phyloP scores from a whole-genome alignment of 2,113 vertebrate genomes.

The Corythornis madagascariensis region DNA sequence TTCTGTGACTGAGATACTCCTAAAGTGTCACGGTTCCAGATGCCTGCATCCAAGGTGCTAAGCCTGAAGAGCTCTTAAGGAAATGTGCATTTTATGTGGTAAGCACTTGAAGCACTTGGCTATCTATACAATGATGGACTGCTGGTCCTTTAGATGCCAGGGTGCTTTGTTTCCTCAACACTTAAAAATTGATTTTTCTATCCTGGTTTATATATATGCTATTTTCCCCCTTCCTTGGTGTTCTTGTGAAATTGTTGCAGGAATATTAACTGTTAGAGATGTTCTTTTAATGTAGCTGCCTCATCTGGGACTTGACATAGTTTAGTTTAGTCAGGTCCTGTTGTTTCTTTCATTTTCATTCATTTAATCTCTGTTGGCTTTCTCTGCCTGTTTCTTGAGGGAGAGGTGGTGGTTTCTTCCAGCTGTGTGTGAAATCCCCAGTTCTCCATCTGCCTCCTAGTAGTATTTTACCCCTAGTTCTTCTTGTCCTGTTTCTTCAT shows the following conservation, averaged over 20 bases:
- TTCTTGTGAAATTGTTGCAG: background rate
- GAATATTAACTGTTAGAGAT: background rate
- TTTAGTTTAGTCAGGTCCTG: background rate
- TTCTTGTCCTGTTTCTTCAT: background rate
- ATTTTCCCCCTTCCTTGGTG: background rate
- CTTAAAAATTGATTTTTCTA: background rate
- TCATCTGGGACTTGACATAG: background rate
- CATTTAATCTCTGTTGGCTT: background rate
- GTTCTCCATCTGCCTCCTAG: background rate
- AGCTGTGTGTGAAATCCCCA: background rate
- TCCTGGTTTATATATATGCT: background rate
- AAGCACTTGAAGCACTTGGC: background rate
- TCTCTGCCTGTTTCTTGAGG: background rate
- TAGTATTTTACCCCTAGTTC: background rate
- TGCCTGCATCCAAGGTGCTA: background rate
- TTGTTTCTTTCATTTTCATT: background rate
- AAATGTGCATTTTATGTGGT: rapidly evolving
- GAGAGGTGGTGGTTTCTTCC: background rate
- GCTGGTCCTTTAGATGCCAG: background rate
- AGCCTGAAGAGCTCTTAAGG: background rate
- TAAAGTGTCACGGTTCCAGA: background rate
- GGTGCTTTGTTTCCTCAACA: rapidly evolving
- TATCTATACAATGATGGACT: too few species aligned
- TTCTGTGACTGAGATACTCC: background rate
- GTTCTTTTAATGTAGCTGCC: background rate